Evolutionary conservation across 2,113 vertebrate genomes (phyloP).

Genomic region (Macquaria australasica): DNA sequence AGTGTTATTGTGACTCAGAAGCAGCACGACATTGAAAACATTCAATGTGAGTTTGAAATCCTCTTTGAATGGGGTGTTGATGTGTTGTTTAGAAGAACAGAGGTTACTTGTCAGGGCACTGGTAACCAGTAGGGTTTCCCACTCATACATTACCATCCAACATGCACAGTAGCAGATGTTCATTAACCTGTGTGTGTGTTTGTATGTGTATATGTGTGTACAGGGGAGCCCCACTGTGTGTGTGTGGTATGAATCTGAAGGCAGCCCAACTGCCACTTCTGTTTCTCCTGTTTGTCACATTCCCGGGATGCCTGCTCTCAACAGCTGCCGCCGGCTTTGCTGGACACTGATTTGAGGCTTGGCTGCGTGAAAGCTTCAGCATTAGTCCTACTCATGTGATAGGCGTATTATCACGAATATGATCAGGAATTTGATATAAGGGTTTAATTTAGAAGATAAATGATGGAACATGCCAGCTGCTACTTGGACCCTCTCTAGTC

Average conservation of each 20-base stretch:
- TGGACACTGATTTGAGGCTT: constrained; percentile 21
- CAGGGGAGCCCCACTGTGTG: constrained; percentile 7
- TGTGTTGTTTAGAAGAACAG: constrained; percentile 1
- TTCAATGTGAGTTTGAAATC: constrained; percentile 4
- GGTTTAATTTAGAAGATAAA: constrained; percentile 64
- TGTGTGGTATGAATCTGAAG: constrained; percentile 38
- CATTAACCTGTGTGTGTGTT: constrained; percentile 38
- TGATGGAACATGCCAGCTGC: constrained; percentile 54
- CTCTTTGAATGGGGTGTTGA: constrained; percentile 8
- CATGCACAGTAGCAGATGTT: constrained; percentile 62
- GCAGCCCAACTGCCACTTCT: constrained; percentile 61
- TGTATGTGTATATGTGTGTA: neutral
- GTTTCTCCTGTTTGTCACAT: constrained; percentile 72
- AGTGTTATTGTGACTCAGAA: neutral
- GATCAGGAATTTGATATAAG: constrained; percentile 29
- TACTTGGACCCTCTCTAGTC: constrained; percentile 13
- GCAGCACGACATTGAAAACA: neutral
- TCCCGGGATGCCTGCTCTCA: constrained; percentile 68
- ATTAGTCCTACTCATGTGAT: constrained; percentile 35
- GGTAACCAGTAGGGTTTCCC: constrained; percentile 12
- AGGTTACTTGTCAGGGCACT: constrained; percentile 31
- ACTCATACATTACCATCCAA: constrained; percentile 28
- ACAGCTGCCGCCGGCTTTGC: constrained; percentile 67
- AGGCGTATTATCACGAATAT: constrained; percentile 30
- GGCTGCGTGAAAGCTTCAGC: constrained; percentile 17